A percentile compares a stretch with the other conserved stretches of the same genome.
Conservation (phyloP, 2,888 invertebrate species). For the Lithophane semibrunnea region DNA sequence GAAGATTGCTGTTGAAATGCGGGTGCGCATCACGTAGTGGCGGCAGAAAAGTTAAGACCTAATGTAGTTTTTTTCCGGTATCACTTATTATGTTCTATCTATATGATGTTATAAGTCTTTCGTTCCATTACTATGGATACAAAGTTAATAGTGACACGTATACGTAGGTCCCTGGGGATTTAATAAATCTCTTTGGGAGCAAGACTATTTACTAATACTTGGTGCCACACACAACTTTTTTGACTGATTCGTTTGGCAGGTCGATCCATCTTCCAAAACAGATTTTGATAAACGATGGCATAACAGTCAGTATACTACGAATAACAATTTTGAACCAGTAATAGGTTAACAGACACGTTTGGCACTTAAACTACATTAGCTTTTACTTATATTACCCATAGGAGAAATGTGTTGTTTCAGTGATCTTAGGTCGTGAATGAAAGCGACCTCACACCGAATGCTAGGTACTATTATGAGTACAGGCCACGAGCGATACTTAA, state of each 20-base stretch:
- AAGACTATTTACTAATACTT: not conserved
- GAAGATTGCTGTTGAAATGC: constrained; percentile 85
- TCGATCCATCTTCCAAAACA: constrained; percentile 1
- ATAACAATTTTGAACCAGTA: no score
- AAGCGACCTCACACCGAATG: constrained; percentile 30
- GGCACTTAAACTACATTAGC: not conserved
- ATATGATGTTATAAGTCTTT: not conserved
- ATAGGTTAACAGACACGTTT: no score
- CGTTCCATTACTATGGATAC: not conserved
- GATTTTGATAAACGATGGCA: not conserved
- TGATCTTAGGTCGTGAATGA: constrained; percentile 39
- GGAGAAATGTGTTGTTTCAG: constrained; percentile 48
- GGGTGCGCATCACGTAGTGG: constrained; percentile 74
- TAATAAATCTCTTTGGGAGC: not conserved
- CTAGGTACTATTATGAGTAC: constrained; percentile 20
- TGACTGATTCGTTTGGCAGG: no score
- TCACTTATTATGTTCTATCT: not conserved
- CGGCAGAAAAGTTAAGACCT: constrained; percentile 60
- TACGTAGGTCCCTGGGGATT: not conserved
- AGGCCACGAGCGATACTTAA: constrained; percentile 44
- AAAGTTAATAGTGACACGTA: not conserved
- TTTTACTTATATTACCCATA: constrained; percentile 33
- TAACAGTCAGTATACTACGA: not conserved
- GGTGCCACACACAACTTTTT: not conserved
- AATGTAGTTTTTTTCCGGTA: not conserved